Evolutionary conservation across 2,888 invertebrate genomes (phyloP), one percentile per base, ranked within the genome.

Genomic region (Melieria omissa): DNA sequence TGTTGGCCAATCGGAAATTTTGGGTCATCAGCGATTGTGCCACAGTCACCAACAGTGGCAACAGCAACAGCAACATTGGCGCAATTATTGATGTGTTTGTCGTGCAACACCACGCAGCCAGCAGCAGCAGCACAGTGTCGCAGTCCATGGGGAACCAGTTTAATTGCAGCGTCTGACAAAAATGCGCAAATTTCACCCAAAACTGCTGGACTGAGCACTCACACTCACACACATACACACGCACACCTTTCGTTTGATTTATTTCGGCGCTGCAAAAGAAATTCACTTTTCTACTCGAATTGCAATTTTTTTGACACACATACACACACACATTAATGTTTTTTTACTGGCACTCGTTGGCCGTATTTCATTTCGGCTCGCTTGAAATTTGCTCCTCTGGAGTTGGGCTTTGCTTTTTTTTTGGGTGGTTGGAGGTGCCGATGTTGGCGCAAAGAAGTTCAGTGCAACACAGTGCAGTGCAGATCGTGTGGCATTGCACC

Each of bases 131-230:
- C 54, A 42, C 55, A 47, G 6, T 61, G 62, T n/a, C 8, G 67
- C 57, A 47, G 62, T 75, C 60, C 74, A 65, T 74, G 75, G 78
- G 80, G 83, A 81, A 81, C 81, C 82, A 82, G 81, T 81, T 83
- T 81, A 82, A 81, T 81, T 83, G 82, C 29, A 29, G 1, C 29
- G 29, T 29, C 29, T 29, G 29, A 29, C 29, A 29, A 29, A 29
- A 29, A 29, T 29, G 29, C 29, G 29, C 29, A 29, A 29, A 29
- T 29, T 29, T 29, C 29, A 29, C 29, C 29, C 29, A 29, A 29
- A 29, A 29, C 29, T 29, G 47, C n/a, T 66, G n/a, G 41, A 47
- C 41, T 10, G 16, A n/a, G 16, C 29, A 41, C 29, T n/a, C 57
- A 46, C 45, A 55, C 3, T 10, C 29, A 57, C 45, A 29, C 42